A percentile compares a stretch with the other conserved stretches of the same genome.
Evolutionary conservation across 2,888 invertebrate genomes (phyloP).

Genomic region (Patella pellucida): DNA sequence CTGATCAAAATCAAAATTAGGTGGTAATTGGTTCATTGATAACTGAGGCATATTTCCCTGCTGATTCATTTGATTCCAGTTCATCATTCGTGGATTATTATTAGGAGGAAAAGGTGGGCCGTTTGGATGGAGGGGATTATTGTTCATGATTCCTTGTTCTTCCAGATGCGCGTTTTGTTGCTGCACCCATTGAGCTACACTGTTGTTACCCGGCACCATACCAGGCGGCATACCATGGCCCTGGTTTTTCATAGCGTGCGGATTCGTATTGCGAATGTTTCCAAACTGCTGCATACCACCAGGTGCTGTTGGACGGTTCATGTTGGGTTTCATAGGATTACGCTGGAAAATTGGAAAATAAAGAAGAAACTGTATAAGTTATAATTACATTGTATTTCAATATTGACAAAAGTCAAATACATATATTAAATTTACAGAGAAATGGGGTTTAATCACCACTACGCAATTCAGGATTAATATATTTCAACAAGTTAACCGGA

Average conservation of each 20-base stretch:
- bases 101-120: slow-evolving; percentile 25
- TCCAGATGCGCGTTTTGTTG: slow-evolving; percentile 65
- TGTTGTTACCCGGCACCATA: slow-evolving; percentile 46
- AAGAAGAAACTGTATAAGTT: slow-evolving; percentile 4
- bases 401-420: too few relatives aligned
- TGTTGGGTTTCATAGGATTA: slow-evolving; percentile 87
- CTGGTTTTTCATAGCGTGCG: slow-evolving; percentile 51
- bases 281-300: slow-evolving; percentile 3
- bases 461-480: too few relatives aligned
- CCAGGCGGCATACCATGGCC: slow-evolving; percentile 39
- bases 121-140: slow-evolving; percentile 26
- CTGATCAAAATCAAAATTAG: slow-evolving; percentile 39
- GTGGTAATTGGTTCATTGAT: slow-evolving; percentile 14
- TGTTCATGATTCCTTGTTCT: slow-evolving; percentile 52
- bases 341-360: slow-evolving; percentile 79
- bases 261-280: slow-evolving; percentile 17
- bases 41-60: slow-evolving; percentile 16
- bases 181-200: slow-evolving; percentile 67
- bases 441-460: background rate
- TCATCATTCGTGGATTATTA: slow-evolving; percentile 41
- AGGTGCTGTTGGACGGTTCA: slow-evolving; percentile 9
- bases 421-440: background rate
- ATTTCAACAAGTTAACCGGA: too few relatives aligned
- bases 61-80: slow-evolving; percentile 26
- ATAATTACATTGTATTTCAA: too few relatives aligned